These are phyloP conservation scores for Tricholauxania praeusta DNA, from an alignment of 2,888 invertebrate genomes.

Conservation along the genomic window DNA sequence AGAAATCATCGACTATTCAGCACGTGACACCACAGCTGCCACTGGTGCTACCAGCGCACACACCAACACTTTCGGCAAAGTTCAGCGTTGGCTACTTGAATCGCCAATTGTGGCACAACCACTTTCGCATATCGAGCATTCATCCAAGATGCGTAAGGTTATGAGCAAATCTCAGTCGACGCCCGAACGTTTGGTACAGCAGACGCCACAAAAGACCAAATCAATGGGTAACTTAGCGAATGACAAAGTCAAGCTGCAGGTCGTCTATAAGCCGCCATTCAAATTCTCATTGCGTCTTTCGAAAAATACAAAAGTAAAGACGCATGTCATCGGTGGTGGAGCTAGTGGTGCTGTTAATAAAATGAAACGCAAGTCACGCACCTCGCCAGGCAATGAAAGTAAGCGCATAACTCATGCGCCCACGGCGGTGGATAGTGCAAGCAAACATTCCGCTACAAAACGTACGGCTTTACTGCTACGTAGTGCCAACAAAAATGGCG, in stretches of 20 bases:
- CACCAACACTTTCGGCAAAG: constrained; percentile 75
- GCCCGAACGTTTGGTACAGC: constrained; percentile 78
- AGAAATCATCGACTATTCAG: constrained; percentile 83
- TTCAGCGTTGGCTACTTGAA: constrained; percentile 87
- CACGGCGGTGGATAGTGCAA: constrained; percentile 40
- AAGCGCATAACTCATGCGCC: constrained; percentile 41
- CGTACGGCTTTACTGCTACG: constrained; percentile 62
- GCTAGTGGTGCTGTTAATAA: constrained; percentile 54
- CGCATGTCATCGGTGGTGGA: constrained; percentile 65
- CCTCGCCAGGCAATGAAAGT: constrained; percentile 44
- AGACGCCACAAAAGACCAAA: constrained; percentile 75
- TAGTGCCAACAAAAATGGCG: constrained; percentile 55
- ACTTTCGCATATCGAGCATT: constrained; percentile 66
- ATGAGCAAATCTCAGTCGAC: constrained; percentile 89
- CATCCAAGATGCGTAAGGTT: constrained; percentile 65
- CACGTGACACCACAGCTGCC: constrained; percentile 64
- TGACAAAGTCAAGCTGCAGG: constrained; percentile 82
- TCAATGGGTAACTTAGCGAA: constrained; percentile 76
- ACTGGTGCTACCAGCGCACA: constrained; percentile 69
- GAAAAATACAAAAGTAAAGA: constrained; percentile 64
- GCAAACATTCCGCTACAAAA: constrained; percentile 54
- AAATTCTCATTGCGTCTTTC: constrained; percentile 84
- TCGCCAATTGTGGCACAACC: constrained; percentile 72
- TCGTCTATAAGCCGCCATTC: constrained; percentile 89
- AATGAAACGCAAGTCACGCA: constrained; percentile 56